Conservation (phyloP, 2,797 vertebrate species). For the Gephyroberyx darwinii region DNA sequence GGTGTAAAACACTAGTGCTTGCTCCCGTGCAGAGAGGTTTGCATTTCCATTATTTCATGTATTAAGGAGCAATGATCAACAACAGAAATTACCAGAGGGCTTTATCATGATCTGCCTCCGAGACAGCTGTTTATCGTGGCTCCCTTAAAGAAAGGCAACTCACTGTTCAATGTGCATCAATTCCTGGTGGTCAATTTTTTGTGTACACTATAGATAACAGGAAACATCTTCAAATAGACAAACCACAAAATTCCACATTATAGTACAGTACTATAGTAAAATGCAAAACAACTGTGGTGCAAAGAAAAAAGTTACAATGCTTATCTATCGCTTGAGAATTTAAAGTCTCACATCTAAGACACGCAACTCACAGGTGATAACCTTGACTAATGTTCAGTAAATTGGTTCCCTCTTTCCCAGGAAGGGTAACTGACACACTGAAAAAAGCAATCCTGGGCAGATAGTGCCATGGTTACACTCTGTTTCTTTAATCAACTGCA, state of each 20-base stretch:
- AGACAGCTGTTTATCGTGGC: conserved; percentile 3
- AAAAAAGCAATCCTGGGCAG: conserved; percentile 53
- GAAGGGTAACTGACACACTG: conserved; percentile 64
- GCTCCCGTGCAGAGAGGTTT: conserved; percentile 5
- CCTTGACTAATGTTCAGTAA: conserved; percentile 69
- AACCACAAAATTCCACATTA: no score
- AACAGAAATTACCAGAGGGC: conserved; percentile 4
- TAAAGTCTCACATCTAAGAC: no score
- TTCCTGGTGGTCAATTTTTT: background rate
- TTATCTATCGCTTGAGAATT: no score
- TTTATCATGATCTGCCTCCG: background rate
- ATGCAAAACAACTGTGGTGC: no score
- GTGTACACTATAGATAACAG: background rate
- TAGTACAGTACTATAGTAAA: no score
- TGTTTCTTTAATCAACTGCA: conserved; percentile 6
- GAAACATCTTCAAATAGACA: background rate
- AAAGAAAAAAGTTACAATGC: no score
- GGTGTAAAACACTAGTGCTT: conserved; percentile 17
- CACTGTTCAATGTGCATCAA: background rate
- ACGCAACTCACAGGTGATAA: conserved; percentile 46
- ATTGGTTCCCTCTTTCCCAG: conserved; percentile 64
- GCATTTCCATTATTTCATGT: conserved; percentile 5
- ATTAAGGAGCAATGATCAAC: conserved; percentile 16
- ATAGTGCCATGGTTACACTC: background rate
- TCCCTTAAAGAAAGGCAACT: background rate